Evolutionary conservation across 2,113 vertebrate species (phyloP).

Genomic region (Grallaria varia): DNA sequence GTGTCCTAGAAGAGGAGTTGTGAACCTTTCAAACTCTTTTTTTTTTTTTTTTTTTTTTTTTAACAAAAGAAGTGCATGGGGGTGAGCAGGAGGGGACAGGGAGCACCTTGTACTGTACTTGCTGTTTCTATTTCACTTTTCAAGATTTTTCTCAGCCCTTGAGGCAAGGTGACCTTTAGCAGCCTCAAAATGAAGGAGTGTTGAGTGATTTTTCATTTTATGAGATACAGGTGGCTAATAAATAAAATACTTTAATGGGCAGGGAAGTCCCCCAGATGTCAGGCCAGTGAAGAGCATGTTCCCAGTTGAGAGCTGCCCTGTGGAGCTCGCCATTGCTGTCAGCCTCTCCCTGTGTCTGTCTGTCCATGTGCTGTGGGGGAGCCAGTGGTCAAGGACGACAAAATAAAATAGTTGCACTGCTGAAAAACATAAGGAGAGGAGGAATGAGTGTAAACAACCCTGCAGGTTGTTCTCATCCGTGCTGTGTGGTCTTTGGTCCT

Average conservation of each 20-base stretch:
- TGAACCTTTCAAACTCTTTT: neutral
- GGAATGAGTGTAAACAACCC: neutral
- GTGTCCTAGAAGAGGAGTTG: neutral
- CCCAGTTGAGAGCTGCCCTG: neutral
- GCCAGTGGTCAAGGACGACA: neutral
- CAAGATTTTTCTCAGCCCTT: neutral
- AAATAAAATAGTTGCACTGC: neutral
- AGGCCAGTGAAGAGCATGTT: neutral
- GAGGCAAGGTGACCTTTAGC: neutral
- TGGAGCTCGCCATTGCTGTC: neutral
- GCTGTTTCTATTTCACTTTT: neutral
- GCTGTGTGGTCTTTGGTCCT: neutral
- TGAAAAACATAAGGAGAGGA: neutral
- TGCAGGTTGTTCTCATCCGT: neutral
- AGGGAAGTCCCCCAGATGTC: neutral
- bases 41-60: neutral
- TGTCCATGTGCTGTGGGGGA: neutral
- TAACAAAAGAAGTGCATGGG: neutral
- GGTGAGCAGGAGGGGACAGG: neutral
- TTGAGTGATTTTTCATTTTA: neutral
- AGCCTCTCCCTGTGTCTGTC: rapidly evolving
- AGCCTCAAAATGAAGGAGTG: neutral
- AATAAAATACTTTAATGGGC: neutral
- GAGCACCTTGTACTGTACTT: neutral
- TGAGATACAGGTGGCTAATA: neutral